Base-by-base conservation (phyloP, 2,113 vertebrate species). In the Tiliqua scincoides region DNA sequence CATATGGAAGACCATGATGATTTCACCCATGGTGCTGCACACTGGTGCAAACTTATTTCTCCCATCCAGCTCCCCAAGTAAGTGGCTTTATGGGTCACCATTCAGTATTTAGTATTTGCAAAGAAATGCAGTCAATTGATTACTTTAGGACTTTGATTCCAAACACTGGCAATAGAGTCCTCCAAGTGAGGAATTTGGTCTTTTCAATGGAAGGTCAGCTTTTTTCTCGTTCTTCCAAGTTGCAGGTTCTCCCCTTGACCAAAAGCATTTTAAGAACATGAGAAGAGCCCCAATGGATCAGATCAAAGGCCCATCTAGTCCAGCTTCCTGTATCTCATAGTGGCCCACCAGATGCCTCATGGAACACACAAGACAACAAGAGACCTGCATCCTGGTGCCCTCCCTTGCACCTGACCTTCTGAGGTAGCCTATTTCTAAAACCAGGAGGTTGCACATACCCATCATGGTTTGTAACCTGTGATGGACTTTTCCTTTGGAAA, bases 141-240 rank as follows among this genome's bases (percentile, higher is more conserved):
- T 83, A 72, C 78, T 67, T 62, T 79, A 79, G 37, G 3, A 8
- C 81, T 89, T 83, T 81, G 35, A 32, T 79, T 74, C 79, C 35
- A 72, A 80, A 82, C 59, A 21, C 7, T 5, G 37, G 2, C 63
- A 72, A 7, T 48, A 14, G 48, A 79, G 0, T 86, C 10, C 65
- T 79, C 27, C 11, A 70, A 9, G 25, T 79, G 67, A 52, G 23
- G 35, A 37, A 27, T 83, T 61, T 83, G 52, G 73, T 71, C 74
- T 84, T 79, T 70, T 65, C 82, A 82, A 77, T 7, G 5, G 21
- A 63, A 11, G 10, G 23, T 68, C 59, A 37, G 12, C 17, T 3
- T 9, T 40, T 43, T 59, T 68, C 27, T 35, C 73, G 37, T 6
- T 82, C 68, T 4, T 3, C 67, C 61, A 84, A 43, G 9, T 32